Conservation (phyloP, 2,888 invertebrate species). For the Eupithecia dodoneata region DNA sequence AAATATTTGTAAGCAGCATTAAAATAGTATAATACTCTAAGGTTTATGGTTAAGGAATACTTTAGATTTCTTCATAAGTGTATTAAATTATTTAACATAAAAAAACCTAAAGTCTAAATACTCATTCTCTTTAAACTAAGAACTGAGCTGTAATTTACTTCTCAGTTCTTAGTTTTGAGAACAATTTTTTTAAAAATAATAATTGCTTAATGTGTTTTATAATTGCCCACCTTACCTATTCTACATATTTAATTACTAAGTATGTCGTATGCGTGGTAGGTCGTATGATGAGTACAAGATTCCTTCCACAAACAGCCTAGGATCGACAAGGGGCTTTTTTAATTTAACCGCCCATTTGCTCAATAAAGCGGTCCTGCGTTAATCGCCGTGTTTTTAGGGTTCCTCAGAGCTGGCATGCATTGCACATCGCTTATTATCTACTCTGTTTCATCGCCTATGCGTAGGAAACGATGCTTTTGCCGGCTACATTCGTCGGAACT, state of each 20-base stretch:
- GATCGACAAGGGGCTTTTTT: constrained; percentile 79
- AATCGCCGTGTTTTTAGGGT: constrained; percentile 73
- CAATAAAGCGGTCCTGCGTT: constrained; percentile 82
- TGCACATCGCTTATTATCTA: neutral
- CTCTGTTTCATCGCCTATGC: neutral
- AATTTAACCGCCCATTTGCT: constrained; percentile 81
- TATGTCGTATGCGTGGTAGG: neutral
- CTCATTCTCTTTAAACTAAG: too few relatives aligned
- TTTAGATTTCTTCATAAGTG: neutral
- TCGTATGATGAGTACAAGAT: constrained; percentile 44
- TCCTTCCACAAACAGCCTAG: constrained; percentile 76
- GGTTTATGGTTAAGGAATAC: neutral
- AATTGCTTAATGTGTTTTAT: too few relatives aligned
- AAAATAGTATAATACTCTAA: neutral
- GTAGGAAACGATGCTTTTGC: neutral
- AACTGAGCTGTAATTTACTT: too few relatives aligned
- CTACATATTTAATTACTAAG: neutral
- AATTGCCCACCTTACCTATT: too few relatives aligned
- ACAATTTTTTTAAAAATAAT: too few relatives aligned
- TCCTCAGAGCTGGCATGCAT: neutral
- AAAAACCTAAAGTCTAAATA: too few relatives aligned
- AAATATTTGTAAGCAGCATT: neutral
- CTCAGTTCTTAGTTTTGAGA: neutral
- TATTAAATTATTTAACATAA: too few relatives aligned
- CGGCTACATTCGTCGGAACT: neutral